A percentile compares a stretch with the other conserved stretches of the same genome.
Conservation (phyloP, 2,113 vertebrate genomes). For the Misgurnus anguillicaudatus region DNA sequence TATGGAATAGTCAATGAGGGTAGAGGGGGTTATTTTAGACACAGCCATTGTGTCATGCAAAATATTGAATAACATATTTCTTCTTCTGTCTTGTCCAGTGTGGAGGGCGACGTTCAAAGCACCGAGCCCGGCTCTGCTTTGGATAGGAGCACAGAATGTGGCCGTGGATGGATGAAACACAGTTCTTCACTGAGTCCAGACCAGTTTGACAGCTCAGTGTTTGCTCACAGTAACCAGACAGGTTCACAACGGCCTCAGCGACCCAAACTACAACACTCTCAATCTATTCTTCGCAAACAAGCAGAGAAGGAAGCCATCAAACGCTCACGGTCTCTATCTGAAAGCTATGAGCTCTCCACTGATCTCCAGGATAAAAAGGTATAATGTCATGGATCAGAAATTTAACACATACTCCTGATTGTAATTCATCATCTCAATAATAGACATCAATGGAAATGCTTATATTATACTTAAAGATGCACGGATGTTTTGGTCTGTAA, state of each 20-base stretch:
- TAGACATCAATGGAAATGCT: not conserved
- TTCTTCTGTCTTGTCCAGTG: slow-evolving; percentile 72
- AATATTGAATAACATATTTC: not conserved
- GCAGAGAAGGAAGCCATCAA: slow-evolving; percentile 98
- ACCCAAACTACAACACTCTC: slow-evolving; percentile 93
- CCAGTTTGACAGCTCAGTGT: slow-evolving; percentile 83
- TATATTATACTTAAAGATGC: no score
- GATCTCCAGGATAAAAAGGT: slow-evolving; percentile 99
- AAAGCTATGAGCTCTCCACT: slow-evolving; percentile 98
- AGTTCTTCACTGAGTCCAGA: slow-evolving; percentile 88
- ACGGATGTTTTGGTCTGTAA: no score
- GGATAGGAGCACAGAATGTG: slow-evolving; percentile 83
- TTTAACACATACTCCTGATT: not conserved
- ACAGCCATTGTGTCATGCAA: not conserved
- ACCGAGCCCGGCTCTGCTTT: slow-evolving; percentile 85
- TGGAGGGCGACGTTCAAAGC: slow-evolving; percentile 91
- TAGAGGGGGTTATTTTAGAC: no score
- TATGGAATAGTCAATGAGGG: no score
- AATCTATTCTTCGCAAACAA: slow-evolving; percentile 95
- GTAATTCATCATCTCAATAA: not conserved
- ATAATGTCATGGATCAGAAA: slow-evolving; percentile 23
- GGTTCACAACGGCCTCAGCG: slow-evolving; percentile 87
- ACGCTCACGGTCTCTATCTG: slow-evolving; percentile 91
- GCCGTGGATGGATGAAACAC: slow-evolving; percentile 83
- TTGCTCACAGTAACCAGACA: slow-evolving; percentile 79